Conservation (phyloP, 2,888 invertebrate species). For the Colostygia pectinataria region DNA sequence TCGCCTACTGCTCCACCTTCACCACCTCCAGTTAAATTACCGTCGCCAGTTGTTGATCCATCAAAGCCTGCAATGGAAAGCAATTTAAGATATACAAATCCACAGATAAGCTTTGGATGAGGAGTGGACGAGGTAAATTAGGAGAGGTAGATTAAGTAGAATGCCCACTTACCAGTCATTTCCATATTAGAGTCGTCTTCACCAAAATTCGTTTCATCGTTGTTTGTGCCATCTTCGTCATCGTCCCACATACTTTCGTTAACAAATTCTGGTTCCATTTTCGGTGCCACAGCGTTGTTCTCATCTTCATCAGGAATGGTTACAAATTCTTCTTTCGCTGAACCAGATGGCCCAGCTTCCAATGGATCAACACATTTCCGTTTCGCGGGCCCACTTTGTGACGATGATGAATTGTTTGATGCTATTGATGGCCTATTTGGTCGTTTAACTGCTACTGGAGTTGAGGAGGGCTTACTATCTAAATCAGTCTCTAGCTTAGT, state of each 20-base stretch:
- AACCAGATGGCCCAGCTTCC: constrained; percentile 84
- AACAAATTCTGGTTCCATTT: constrained; percentile 86
- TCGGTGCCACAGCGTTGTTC: constrained; percentile 84
- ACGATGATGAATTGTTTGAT: constrained; percentile 83
- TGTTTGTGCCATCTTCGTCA: constrained; percentile 84
- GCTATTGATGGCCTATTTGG: constrained; percentile 85
- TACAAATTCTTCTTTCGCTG: constrained; percentile 79
- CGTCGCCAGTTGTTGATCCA: constrained; percentile 78
- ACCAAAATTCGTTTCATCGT: constrained; percentile 85
- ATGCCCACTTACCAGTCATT: constrained; percentile 81
- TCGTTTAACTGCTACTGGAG: constrained; percentile 84
- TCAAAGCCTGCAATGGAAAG: constrained; percentile 65
- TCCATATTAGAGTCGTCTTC: constrained; percentile 87
- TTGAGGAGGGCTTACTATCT: constrained; percentile 85
- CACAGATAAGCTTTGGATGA: too few species aligned
- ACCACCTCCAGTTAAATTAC: constrained; percentile 75
- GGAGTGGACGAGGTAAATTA: too few species aligned
- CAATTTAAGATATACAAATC: background rate
- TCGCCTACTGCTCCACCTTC: constrained; percentile 82
- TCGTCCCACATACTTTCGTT: constrained; percentile 84
- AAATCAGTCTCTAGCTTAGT: constrained; percentile 85
- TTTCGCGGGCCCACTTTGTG: constrained; percentile 83
- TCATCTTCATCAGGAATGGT: constrained; percentile 81
- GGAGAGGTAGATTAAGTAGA: background rate
- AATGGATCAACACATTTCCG: constrained; percentile 84